A percentile compares a stretch with the other conserved stretches of the same genome.
Conservation (phyloP, 2,888 invertebrate species). For the Oegoconia quadripuncta region DNA sequence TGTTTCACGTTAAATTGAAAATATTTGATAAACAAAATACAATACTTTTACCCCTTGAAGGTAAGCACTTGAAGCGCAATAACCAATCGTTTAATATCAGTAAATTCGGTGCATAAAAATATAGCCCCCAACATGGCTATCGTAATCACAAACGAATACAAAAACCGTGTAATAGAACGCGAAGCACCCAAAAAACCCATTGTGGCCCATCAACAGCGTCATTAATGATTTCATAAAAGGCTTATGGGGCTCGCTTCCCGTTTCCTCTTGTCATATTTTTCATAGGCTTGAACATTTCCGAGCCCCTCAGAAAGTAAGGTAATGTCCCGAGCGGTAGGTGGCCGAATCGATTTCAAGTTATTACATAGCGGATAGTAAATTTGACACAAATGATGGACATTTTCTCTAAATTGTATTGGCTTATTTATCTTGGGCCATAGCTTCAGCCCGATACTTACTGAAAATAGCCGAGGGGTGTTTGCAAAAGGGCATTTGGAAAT, state of each 20-base stretch:
- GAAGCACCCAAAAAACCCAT: constrained; percentile 50
- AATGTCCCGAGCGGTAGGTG: constrained; percentile 24
- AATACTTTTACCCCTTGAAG: background rate
- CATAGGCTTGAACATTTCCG: constrained; percentile 60
- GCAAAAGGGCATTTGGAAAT: background rate
- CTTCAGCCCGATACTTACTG: background rate
- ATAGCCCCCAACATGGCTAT: constrained; percentile 19
- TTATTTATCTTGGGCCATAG: constrained; percentile 4
- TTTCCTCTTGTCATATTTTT: constrained; percentile 65
- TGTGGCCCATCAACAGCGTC: constrained; percentile 55
- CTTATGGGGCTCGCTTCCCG: constrained; percentile 60
- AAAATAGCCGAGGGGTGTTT: background rate
- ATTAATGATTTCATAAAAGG: constrained; percentile 74
- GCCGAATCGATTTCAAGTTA: constrained; percentile 17
- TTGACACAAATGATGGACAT: constrained; percentile 6
- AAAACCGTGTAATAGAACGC: constrained; percentile 42
- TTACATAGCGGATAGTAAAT: constrained; percentile 15
- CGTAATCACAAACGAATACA: constrained; percentile 40
- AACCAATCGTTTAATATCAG: background rate
- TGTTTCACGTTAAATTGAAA: background rate
- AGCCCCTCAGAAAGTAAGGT: constrained; percentile 45
- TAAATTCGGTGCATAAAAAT: constrained; percentile 7
- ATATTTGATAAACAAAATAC: background rate
- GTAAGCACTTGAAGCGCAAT: background rate
- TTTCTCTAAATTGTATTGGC: constrained; percentile 8